Evolutionary conservation across 23 tunicate species (phyloP), one percentile per base, ranked within the genome.

Genomic region (Aplidium turbinatum): DNA sequence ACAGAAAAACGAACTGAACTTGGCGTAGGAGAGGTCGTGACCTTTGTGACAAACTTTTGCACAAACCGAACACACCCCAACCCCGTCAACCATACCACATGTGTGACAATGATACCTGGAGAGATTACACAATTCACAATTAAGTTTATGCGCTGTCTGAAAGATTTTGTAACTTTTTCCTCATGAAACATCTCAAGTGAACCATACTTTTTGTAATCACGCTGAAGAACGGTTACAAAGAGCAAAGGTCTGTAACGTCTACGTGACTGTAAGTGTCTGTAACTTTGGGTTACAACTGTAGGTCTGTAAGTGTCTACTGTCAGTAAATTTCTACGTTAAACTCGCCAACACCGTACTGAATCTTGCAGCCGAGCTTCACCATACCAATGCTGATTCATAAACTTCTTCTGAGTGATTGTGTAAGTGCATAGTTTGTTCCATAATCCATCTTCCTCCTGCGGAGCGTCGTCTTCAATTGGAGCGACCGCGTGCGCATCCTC

Each of bases 351-450:
- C n/a, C n/a, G n/a, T n/a, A n/a, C n/a, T n/a, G n/a, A n/a, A n/a
- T n/a, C n/a, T n/a, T n/a, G n/a, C n/a, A n/a, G n/a, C n/a, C 48
- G n/a, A n/a, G n/a, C 47, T 47, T 1, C 40, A 23, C 9, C 53
- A 6, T 47, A 85, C 99, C 99, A 94, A 57, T 94, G 99, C 67
- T 94, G 99, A 65, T 86, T 94, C 86, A 81, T 82, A 62, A 94
- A 94, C 48, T 94, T 92, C 75, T 87, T 87, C 48, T 94, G 99
- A 23, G 99, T 86, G 54, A 73, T 48, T 19, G 99, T 81, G 74
- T 94, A 94, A 0, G 99, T 94, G 68, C 99, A 94, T 35, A 94
- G 79, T 67, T 87, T 87, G 78, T 74, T 84, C 80, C 91, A 91
- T 31, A 91, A 26, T 23, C 82, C 84, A 20, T 83, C 90, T 9